Evolutionary conservation across 1,140 invertebrate species (phyloP), one percentile per base, ranked within the genome.

Genomic region (Drosophila persimilis): DNA sequence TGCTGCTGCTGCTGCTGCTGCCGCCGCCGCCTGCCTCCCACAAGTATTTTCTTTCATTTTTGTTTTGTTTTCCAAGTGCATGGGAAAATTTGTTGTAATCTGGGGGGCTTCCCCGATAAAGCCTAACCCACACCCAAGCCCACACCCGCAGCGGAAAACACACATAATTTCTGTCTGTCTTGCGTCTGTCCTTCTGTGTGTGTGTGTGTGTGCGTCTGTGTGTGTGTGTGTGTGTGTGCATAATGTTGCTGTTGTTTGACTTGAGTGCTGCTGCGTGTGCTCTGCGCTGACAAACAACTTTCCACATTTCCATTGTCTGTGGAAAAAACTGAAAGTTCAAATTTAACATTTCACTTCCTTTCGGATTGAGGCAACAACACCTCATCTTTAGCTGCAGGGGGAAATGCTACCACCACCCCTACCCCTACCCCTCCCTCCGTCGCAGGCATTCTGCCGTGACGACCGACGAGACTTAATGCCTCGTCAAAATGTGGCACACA

Each of bases 271-370:
- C 61, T 51, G 60, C 73, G 72, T 59, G 41, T 59, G n/a, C 20
- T 66, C 4, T 26, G 24, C 24, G 72, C 47, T 74, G 72, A 58
- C 67, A 72, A 13, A 65, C 63, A 65, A 79, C 81, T 85, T 85
- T 85, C 81, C 80, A 81, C 77, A 86, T 86, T 62, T 58, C 65
- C 77, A 85, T 85, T 85, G 80, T 85, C 71, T 71, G 31, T 60
- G 39, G 61, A 60, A 84, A 60, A 84, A 84, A 80, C 60, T 67
- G 76, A 84, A 84, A 85, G 80, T 85, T 80, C 80, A 80, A 77
- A 67, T 73, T 77, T 50, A 73, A 29, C 81, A 81, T 85, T 86
- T 86, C 77, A 85, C 81, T 85, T 85, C 80, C 80, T 86, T 86
- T 77, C 73, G 52, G 35, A 69, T 56, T 66, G 63, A 78, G 66